Conservation (phyloP, 2,113 vertebrate species). For the Butastur rufipennis region DNA sequence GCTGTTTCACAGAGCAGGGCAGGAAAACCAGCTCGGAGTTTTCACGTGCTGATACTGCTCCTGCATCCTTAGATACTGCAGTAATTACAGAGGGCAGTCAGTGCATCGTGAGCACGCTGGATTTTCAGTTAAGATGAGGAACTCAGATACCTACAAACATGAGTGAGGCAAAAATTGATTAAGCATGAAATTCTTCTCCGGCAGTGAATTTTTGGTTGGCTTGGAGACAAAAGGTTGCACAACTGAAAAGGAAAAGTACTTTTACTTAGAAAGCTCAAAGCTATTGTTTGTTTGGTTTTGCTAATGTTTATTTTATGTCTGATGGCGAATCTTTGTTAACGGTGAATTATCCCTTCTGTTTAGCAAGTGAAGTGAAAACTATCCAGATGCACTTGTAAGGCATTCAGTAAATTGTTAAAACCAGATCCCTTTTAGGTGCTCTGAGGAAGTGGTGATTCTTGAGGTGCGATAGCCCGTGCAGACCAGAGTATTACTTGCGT, state of each 20-base stretch:
- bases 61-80: not conserved
- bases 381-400: not conserved
- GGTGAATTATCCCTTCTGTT: not conserved
- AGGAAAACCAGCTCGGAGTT: fast-evolving
- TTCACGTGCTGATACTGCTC: not conserved
- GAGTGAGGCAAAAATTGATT: not conserved
- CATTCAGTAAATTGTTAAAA: not conserved
- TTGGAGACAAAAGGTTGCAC: not conserved
- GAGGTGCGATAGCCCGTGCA: not conserved
- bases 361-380: not conserved
- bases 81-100: not conserved
- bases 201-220: not conserved
- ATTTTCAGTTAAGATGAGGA: not conserved
- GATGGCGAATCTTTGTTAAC: not conserved
- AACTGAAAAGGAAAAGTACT: not conserved
- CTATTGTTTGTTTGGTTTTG: slow-evolving; percentile 7
- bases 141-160: not conserved
- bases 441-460: not conserved
- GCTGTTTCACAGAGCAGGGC: not conserved
- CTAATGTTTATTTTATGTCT: slow-evolving; percentile 23
- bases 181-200: slow-evolving; percentile 6
- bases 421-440: not conserved
- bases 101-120: not conserved
- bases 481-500: not conserved
- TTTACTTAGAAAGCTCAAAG: not conserved